phyloP scores from a whole-genome alignment of 1,140 invertebrate species.

The Pseudomyrmex cubaensis region DNA sequence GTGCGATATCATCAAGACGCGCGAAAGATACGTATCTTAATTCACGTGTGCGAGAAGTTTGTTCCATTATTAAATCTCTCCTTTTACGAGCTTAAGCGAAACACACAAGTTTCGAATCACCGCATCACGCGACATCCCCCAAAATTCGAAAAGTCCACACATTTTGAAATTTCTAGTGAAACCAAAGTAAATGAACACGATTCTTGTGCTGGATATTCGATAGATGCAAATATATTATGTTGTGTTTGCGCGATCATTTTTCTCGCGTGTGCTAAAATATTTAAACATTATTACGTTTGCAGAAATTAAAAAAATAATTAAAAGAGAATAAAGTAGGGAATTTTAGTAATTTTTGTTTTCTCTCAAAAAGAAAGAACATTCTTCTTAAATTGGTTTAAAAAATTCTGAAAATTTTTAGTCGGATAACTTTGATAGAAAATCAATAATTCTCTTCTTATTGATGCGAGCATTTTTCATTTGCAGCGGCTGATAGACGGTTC shows the following conservation, averaged over 20 bases:
- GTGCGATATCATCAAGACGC: slow-evolving; percentile 2
- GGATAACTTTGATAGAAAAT: not conserved
- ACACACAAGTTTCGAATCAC: slow-evolving; percentile 10
- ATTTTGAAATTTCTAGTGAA: slow-evolving; percentile 19
- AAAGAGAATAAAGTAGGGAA: no score
- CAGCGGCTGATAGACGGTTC: slow-evolving; percentile 11
- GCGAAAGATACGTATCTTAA: slow-evolving; percentile 16
- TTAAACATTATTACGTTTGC: no score
- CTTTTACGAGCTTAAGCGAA: slow-evolving; percentile 19
- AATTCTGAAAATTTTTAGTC: not conserved
- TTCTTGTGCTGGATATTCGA: not conserved
- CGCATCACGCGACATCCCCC: not conserved
- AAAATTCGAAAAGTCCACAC: slow-evolving; percentile 14
- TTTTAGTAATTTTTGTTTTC: not conserved
- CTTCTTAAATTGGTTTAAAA: slow-evolving; percentile 6
- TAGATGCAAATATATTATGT: not conserved
- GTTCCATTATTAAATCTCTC: not conserved
- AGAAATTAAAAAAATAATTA: no score
- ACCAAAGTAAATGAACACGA: not conserved
- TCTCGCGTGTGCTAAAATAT: not conserved
- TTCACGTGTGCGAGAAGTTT: not conserved
- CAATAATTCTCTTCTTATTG: slow-evolving; percentile 9
- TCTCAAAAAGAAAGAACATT: not conserved
- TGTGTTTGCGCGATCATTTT: not conserved
- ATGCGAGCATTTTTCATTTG: slow-evolving; percentile 16